phyloP scores from a whole-genome alignment of 2,888 invertebrate species.

The Pardosa pseudoannulata region DNA sequence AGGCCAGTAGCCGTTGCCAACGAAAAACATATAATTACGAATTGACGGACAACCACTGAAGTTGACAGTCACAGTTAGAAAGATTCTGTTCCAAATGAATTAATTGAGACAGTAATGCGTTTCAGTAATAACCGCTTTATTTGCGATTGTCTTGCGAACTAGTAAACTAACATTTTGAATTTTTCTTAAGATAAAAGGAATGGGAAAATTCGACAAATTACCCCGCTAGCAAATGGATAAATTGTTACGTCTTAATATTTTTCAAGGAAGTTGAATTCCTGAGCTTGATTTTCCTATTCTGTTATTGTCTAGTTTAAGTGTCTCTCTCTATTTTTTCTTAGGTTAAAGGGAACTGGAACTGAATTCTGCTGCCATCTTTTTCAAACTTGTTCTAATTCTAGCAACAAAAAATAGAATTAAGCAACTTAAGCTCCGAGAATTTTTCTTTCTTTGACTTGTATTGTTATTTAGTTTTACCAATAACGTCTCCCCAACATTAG shows the following conservation, averaged over 20 bases:
- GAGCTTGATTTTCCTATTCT: too few relatives aligned
- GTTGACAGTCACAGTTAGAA: conserved; percentile 49
- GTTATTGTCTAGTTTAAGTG: background rate
- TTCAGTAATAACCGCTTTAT: conserved; percentile 27
- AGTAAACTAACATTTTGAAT: background rate
- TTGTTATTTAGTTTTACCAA: too few relatives aligned
- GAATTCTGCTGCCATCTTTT: too few relatives aligned
- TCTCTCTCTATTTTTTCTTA: too few relatives aligned
- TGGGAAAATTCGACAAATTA: background rate
- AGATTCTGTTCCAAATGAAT: conserved; percentile 20
- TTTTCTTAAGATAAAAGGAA: conserved; percentile 30
- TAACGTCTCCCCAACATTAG: too few relatives aligned
- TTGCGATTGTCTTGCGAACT: conserved; percentile 18
- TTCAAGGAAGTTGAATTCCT: background rate
- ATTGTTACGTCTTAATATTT: conserved; percentile 4
- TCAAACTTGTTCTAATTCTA: too few relatives aligned
- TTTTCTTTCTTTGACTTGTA: too few relatives aligned
- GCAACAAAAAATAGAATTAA: too few relatives aligned
- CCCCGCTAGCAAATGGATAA: conserved; percentile 3
- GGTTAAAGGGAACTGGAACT: too few relatives aligned
- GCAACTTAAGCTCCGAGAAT: too few relatives aligned
- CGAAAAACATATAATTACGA: conserved; percentile 45
- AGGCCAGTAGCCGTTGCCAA: conserved; percentile 39
- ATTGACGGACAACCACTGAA: conserved; percentile 45
- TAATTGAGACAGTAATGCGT: conserved; percentile 42